A percentile compares a stretch with the other conserved stretches of the same genome.
Conservation (phyloP, 2,888 invertebrate species). For the Euproctis similis region DNA sequence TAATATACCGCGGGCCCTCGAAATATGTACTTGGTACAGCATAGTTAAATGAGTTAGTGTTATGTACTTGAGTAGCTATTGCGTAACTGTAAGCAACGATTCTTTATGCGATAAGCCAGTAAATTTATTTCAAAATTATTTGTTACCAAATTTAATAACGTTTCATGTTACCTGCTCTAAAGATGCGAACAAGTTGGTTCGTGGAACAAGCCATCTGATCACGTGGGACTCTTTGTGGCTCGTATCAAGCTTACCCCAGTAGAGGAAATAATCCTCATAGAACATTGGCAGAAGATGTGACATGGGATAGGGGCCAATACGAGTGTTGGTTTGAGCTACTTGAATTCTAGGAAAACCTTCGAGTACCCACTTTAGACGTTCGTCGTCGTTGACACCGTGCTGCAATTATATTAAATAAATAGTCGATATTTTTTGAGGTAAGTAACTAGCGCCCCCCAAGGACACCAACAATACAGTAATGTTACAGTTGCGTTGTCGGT, state of each 20-base stretch:
- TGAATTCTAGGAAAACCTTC: conserved; percentile 66
- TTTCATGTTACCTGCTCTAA: conserved; percentile 76
- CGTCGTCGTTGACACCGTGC: conserved; percentile 67
- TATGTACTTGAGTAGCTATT: too few species aligned
- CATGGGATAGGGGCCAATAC: conserved; percentile 69
- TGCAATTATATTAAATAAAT: conserved; percentile 28
- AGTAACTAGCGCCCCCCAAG: too few species aligned
- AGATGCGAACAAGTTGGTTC: conserved; percentile 74
- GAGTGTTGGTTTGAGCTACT: conserved; percentile 63
- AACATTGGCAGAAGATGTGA: conserved; percentile 72
- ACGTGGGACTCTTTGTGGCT: conserved; percentile 49
- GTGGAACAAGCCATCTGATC: conserved; percentile 78
- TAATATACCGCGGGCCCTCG: too few species aligned
- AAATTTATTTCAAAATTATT: too few species aligned
- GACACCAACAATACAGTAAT: too few species aligned
- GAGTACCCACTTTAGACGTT: conserved; percentile 47
- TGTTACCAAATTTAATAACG: too few species aligned
- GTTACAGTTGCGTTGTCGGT: too few species aligned
- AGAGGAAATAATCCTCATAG: conserved; percentile 77
- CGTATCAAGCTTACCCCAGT: conserved; percentile 76
- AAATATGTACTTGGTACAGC: too few species aligned
- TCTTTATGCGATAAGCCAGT: not conserved
- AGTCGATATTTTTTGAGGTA: not conserved
- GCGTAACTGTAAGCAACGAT: not conserved
- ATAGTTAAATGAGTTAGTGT: too few species aligned